Evolutionary conservation across 2,797 vertebrate genomes (phyloP).

Genomic region (Alfaro cultratus): DNA sequence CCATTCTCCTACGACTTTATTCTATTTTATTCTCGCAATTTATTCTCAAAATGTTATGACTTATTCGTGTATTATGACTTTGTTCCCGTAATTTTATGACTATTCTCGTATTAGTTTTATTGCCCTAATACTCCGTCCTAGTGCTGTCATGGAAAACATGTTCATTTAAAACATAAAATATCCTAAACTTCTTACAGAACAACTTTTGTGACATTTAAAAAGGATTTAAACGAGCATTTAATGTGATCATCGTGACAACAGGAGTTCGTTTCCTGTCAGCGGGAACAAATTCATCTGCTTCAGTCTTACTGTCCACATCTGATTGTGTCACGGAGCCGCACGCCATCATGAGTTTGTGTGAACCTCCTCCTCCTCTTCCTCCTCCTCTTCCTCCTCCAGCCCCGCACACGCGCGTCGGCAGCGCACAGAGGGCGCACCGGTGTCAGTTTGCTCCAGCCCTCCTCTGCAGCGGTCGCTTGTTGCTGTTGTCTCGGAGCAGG

Average conservation of each 20-base stretch:
- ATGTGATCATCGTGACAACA: neutral
- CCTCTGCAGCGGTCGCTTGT: slow-evolving; percentile 36
- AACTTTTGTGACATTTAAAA: neutral
- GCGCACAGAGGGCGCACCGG: slow-evolving; percentile 66
- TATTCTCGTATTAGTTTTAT: too few relatives aligned
- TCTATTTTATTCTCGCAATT: too few relatives aligned
- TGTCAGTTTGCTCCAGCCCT: slow-evolving; percentile 60
- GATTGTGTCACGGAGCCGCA: slow-evolving; percentile 21
- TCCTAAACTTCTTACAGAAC: neutral
- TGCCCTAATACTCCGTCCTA: neutral
- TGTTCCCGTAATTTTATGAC: too few relatives aligned
- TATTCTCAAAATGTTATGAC: too few relatives aligned
- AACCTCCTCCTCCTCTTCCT: slow-evolving; percentile 16
- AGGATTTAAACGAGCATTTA: neutral
- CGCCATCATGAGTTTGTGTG: slow-evolving; percentile 49
- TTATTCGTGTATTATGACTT: too few relatives aligned
- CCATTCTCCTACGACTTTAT: too few relatives aligned
- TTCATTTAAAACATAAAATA: neutral
- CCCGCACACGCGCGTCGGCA: slow-evolving; percentile 41
- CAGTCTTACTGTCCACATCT: slow-evolving; percentile 36
- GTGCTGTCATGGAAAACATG: neutral
- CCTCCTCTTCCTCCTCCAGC: neutral
- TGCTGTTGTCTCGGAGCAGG: slow-evolving; percentile 44
- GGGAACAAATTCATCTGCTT: neutral
- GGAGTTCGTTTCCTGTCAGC: neutral